These are phyloP conservation scores for Sciurus niger DNA, from an alignment of 2,113 vertebrate species.

Conservation along the genomic window DNA sequence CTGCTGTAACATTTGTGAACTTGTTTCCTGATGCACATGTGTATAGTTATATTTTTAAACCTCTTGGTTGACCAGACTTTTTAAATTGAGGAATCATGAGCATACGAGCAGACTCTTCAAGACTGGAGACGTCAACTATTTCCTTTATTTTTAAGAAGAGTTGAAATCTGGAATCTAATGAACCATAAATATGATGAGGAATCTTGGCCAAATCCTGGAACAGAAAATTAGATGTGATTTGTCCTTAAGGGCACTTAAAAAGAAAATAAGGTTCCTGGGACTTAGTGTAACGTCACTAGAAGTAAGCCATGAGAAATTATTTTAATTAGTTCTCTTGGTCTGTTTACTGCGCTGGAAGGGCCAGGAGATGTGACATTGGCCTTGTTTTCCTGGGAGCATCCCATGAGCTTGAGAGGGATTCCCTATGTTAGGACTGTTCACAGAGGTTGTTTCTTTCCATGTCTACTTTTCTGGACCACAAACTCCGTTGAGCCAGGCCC, in stretches of 20 bases:
- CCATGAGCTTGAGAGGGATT: not conserved
- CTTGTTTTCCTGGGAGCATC: not conserved
- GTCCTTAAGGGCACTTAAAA: not conserved
- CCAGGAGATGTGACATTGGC: not conserved
- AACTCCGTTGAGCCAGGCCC: no score
- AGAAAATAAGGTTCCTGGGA: not conserved
- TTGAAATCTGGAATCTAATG: not conserved
- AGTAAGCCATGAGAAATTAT: not conserved
- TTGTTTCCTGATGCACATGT: not conserved
- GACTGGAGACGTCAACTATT: not conserved
- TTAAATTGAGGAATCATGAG: not conserved
- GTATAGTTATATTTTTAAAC: not conserved
- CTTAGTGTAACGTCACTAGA: not conserved
- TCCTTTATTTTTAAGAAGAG: not conserved
- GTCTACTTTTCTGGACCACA: not conserved
- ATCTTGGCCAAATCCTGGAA: constrained; percentile 1
- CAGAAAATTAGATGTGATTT: constrained; percentile 23
- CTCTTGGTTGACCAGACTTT: constrained; percentile 1
- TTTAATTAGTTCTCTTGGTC: not conserved
- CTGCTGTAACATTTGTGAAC: not conserved
- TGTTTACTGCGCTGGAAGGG: not conserved
- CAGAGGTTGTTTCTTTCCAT: not conserved
- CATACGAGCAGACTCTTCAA: not conserved
- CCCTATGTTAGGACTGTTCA: no score
- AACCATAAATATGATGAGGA: not conserved